These are phyloP conservation scores for Stegana nigrithorax DNA, from an alignment of 2,888 invertebrate genomes.

Conservation along the genomic window DNA sequence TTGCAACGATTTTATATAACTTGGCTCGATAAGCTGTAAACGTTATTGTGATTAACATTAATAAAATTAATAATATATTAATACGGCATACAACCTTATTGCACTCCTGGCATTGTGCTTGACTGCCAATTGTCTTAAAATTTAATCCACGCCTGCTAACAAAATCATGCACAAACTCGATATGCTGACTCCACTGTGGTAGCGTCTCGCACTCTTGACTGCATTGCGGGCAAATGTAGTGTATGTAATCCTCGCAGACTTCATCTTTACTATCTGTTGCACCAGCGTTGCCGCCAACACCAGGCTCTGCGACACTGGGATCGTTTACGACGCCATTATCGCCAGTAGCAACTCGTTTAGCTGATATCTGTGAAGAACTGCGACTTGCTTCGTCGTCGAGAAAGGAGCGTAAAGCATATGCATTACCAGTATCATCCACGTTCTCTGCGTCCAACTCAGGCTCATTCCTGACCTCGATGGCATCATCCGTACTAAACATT, in stretches of 20 bases:
- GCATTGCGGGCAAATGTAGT: constrained; percentile 61
- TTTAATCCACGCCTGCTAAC: constrained; percentile 55
- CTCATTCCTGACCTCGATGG: constrained; percentile 48
- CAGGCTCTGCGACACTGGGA: neutral
- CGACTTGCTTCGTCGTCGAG: constrained; percentile 40
- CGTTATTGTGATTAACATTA: neutral
- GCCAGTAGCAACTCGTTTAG: constrained; percentile 21
- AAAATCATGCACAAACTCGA: constrained; percentile 60
- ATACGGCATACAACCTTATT: constrained; percentile 41
- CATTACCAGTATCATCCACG: constrained; percentile 25
- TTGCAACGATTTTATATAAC: constrained; percentile 51
- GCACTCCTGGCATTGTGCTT: constrained; percentile 54
- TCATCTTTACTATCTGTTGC: constrained; percentile 23
- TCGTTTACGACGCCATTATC: neutral
- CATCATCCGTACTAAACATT: constrained; percentile 36
- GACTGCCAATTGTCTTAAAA: constrained; percentile 36
- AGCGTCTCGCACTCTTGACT: constrained; percentile 56
- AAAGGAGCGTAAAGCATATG: constrained; percentile 27
- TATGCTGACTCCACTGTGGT: constrained; percentile 59
- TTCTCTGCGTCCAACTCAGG: constrained; percentile 36
- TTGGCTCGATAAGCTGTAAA: constrained; percentile 47
- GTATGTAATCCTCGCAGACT: constrained; percentile 57
- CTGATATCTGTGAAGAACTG: constrained; percentile 38
- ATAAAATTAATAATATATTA: neutral
- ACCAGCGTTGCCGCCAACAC: neutral